Conservation (phyloP, 2,888 invertebrate genomes). For the Carpatolechia fugitivella region DNA sequence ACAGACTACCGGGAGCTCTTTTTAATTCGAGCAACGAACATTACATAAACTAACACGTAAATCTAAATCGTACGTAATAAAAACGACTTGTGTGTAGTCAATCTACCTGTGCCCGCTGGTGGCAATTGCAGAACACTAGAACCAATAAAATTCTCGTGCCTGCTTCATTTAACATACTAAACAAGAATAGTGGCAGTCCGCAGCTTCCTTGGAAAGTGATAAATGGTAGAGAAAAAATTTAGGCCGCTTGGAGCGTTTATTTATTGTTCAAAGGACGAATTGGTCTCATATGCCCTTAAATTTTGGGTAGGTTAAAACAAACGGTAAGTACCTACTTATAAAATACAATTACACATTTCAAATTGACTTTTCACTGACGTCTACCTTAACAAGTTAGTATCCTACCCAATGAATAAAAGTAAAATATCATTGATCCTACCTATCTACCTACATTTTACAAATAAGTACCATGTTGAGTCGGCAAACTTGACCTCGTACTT, state of each 20-base stretch:
- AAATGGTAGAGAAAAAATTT: conserved; percentile 63
- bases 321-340: conserved; percentile 35
- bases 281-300: conserved; percentile 59
- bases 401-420: too few relatives aligned
- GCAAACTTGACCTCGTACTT: conserved; percentile 31
- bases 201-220: conserved; percentile 61
- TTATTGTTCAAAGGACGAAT: conserved; percentile 70
- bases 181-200: conserved; percentile 66
- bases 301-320: conserved; percentile 34
- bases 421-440: too few relatives aligned
- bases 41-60: conserved; percentile 78
- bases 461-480: conserved; percentile 41
- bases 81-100: conserved; percentile 70
- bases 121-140: conserved; percentile 62
- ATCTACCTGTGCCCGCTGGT: conserved; percentile 63
- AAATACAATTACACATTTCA: conserved; percentile 53
- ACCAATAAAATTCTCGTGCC: conserved; percentile 75
- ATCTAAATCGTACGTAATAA: conserved; percentile 77
- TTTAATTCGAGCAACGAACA: conserved; percentile 80
- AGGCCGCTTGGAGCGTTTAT: conserved; percentile 66
- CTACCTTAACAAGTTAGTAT: conserved; percentile 58
- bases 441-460: conserved; percentile 63
- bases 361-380: conserved; percentile 60
- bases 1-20: conserved; percentile 78
- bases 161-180: conserved; percentile 42